Evolutionary conservation across 2,113 vertebrate genomes (phyloP), one percentile per base, ranked within the genome.

Genomic region (Pteruthius melanotis): DNA sequence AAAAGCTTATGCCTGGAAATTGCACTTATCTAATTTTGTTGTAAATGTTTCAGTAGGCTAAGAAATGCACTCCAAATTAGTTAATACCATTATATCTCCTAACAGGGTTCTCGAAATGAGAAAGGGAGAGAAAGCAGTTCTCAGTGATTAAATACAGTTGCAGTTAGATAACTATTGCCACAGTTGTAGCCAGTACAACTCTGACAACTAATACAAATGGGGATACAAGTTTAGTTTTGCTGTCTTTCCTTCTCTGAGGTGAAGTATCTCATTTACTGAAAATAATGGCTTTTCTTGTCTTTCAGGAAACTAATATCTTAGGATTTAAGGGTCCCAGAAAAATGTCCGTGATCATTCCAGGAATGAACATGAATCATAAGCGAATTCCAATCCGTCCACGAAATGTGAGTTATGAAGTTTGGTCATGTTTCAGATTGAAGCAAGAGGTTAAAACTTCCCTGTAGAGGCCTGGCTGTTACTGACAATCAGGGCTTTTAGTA

Each of bases 281-380:
- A 88, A 56, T 18, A 78, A 66, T 20, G 4, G 66, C 15, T 89
- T 87, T 94, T 52, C 19, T 56, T 97, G 10, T 96, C 86, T 95
- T 96, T 79, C 95, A 99, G 99, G 99, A 99, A 98, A 99, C 99
- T 50, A 99, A 99, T 53, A 99, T 99, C 11, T 97, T 99, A 59
- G 99, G 99, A 59, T 99, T 99, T 95, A 99, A 99, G 97, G 99
- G 99, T 10, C 99, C 99, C 17, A 98, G 99, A 35, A 99, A 99
- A 96, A 99, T 99, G 99, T 99, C 99, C 2, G 99, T 99, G 44
- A 98, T 99, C 96, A 99, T 99, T 96, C 99, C 99, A 19, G 99
- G 99, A 90, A 99, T 99, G 99, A 99, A 98, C 86, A 98, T 98
- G 98, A 99, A 97, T 97, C 99, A 99, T 60, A 98, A 99, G 37